Percentiles rank a stretch among this genome's conserved stretches.
Evolutionary conservation across 2,113 vertebrate genomes (phyloP).

Genomic region (Catagonus wagneri): DNA sequence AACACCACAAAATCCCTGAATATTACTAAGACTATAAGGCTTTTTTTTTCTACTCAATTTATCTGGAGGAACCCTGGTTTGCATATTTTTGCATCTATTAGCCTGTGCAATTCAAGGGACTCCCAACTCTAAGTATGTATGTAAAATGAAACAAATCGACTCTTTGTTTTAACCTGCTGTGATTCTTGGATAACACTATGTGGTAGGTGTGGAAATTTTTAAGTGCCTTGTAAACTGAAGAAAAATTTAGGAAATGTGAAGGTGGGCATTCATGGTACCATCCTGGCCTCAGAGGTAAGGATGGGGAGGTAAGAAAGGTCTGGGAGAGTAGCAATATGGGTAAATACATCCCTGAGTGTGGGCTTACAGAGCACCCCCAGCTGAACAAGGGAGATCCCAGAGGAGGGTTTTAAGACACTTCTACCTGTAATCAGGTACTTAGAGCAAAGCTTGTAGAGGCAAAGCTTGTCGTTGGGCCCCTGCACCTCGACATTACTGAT

Average conservation of each 20-base stretch:
- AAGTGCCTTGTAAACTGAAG: slow-evolving; percentile 10
- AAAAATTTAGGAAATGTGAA: not conserved
- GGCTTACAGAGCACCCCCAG: not conserved
- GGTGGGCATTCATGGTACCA: not conserved
- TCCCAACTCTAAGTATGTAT: slow-evolving; percentile 69
- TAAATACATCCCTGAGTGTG: not conserved
- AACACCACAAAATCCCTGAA: slow-evolving; percentile 63
- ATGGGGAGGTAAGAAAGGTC: not conserved
- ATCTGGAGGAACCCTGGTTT: slow-evolving; percentile 76
- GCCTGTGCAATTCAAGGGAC: slow-evolving; percentile 73
- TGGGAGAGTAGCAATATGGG: not conserved
- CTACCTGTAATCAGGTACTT: not conserved
- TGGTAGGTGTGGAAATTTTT: not conserved
- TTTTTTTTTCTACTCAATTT: slow-evolving; percentile 45
- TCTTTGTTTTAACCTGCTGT: slow-evolving; percentile 76
- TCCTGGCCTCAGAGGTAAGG: not conserved
- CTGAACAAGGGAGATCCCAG: not conserved
- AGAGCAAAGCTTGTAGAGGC: not conserved
- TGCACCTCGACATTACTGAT: not conserved
- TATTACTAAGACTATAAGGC: slow-evolving; percentile 70
- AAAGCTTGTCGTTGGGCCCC: not conserved
- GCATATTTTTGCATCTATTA: slow-evolving; percentile 79
- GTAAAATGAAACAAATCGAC: slow-evolving; percentile 77
- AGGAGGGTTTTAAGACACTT: not conserved
- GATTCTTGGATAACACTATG: slow-evolving; percentile 27